phyloP scores from a whole-genome alignment of 2,797 vertebrate species.

The Epinephelus awoara region DNA sequence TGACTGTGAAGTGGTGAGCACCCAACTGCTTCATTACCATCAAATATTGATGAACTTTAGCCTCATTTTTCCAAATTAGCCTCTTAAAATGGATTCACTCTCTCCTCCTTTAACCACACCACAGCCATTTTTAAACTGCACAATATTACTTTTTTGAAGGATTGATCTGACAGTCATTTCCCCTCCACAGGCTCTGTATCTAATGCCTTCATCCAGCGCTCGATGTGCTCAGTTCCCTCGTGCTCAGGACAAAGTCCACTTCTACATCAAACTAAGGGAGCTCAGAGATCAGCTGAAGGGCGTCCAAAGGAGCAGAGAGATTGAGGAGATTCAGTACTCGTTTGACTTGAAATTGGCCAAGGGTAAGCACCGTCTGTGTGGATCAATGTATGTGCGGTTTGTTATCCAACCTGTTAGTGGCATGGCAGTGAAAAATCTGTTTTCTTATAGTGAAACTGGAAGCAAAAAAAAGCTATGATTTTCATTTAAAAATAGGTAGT shows the following conservation, averaged over 20 bases:
- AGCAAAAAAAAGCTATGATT: background rate
- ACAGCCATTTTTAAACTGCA: no score
- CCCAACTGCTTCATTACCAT: background rate
- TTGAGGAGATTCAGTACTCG: conserved; percentile 91
- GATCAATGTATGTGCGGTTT: background rate
- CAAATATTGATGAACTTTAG: background rate
- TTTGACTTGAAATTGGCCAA: conserved; percentile 95
- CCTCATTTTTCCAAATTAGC: background rate
- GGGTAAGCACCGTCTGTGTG: conserved; percentile 79
- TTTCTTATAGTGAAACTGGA: background rate
- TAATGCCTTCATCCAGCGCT: conserved; percentile 98
- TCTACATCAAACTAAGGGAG: conserved; percentile 97
- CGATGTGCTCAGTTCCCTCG: conserved; percentile 98
- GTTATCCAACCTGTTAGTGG: background rate
- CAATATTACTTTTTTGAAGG: no score
- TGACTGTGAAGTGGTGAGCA: conserved; percentile 95
- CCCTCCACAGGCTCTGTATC: conserved; percentile 90
- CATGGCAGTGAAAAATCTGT: background rate
- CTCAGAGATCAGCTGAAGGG: conserved; percentile 94
- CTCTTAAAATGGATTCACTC: background rate
- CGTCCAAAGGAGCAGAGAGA: conserved; percentile 79
- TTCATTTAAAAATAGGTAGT: no score
- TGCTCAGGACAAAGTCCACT: conserved; percentile 99
- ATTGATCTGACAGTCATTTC: background rate
- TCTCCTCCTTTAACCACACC: no score